These are phyloP conservation scores for Lepeophtheirus salmonis DNA, from an alignment of 1,140 invertebrate species.

Conservation along the genomic window DNA sequence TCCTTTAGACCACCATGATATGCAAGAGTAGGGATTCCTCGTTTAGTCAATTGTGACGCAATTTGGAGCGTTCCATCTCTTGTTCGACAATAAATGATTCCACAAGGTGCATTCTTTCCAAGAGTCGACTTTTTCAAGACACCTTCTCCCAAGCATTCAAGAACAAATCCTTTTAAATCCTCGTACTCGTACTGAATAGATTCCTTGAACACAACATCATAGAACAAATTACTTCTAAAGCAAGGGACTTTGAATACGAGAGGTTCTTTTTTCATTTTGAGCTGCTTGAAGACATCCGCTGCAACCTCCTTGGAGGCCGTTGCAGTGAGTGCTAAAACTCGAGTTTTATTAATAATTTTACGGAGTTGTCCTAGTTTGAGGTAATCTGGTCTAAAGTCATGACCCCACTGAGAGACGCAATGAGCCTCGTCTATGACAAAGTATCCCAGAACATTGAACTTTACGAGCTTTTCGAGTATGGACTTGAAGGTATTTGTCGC, in stretches of 20 bases:
- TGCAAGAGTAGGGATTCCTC: slow-evolving; percentile 35
- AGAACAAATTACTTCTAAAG: slow-evolving; percentile 46
- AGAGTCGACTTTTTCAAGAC: slow-evolving; percentile 25
- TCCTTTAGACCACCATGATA: slow-evolving; percentile 45
- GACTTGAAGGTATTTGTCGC: slow-evolving; percentile 8
- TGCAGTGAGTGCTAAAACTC: slow-evolving; percentile 81
- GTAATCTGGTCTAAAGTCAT: slow-evolving; percentile 88
- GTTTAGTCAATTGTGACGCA: slow-evolving; percentile 33
- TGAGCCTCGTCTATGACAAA: slow-evolving; percentile 85
- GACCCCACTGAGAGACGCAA: slow-evolving; percentile 93
- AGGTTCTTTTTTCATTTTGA: slow-evolving; percentile 35
- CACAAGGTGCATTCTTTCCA: slow-evolving; percentile 36
- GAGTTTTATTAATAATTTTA: slow-evolving; percentile 43
- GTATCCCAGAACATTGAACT: slow-evolving; percentile 35
- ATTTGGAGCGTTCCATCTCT: slow-evolving; percentile 43
- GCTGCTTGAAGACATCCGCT: slow-evolving; percentile 36
- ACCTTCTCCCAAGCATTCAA: slow-evolving; percentile 25
- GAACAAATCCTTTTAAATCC: slow-evolving; percentile 50
- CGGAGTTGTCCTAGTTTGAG: slow-evolving; percentile 58
- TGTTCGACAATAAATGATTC: slow-evolving; percentile 48
- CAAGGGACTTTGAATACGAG: slow-evolving; percentile 38
- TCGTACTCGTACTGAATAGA: slow-evolving; percentile 44
- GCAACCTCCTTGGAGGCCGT: slow-evolving; percentile 43
- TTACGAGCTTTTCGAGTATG: slow-evolving; percentile 29
- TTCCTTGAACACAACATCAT: slow-evolving; percentile 58